A percentile compares a stretch with the other conserved stretches of the same genome.
These are phyloP conservation scores for Brachypalpus laphriformis DNA, from an alignment of 2,888 invertebrate species.

Conservation along the genomic window DNA sequence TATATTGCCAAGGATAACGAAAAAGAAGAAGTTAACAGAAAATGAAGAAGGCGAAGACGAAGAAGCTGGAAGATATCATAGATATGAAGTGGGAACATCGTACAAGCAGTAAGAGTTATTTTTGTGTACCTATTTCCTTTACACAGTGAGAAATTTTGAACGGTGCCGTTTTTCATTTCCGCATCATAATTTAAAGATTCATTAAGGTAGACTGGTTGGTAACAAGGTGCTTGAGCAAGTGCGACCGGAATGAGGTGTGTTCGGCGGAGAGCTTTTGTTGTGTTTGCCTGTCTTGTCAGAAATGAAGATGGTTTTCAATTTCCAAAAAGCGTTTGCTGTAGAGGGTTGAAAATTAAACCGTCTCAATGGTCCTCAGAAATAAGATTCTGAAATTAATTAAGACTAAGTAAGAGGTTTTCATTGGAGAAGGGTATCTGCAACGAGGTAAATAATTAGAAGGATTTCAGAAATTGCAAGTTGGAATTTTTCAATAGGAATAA, in stretches of 20 bases:
- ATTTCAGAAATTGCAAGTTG: background rate
- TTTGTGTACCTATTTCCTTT: background rate
- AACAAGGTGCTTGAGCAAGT: conserved; percentile 41
- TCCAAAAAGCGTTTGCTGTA: background rate
- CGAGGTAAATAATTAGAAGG: conserved; percentile 12
- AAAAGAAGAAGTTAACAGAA: background rate
- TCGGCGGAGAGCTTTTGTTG: background rate
- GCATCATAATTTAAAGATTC: conserved; percentile 53
- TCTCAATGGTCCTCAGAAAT: conserved; percentile 38
- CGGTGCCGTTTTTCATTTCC: conserved; percentile 44
- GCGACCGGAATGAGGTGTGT: background rate
- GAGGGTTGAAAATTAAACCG: conserved; percentile 14
- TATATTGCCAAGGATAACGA: background rate
- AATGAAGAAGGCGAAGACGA: background rate
- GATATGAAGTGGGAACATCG: conserved; percentile 33
- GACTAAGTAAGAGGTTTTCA: background rate
- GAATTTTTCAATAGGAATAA: background rate
- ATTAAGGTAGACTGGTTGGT: conserved; percentile 40
- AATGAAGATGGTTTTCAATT: conserved; percentile 2
- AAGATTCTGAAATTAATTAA: conserved; percentile 51
- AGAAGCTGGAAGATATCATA: conserved; percentile 38
- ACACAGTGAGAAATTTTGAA: background rate
- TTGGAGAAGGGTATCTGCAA: background rate
- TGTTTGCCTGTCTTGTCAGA: background rate
- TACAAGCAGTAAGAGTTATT: background rate